phyloP scores from a whole-genome alignment of 2,113 vertebrate genomes.

The Dicentrarchus labrax region DNA sequence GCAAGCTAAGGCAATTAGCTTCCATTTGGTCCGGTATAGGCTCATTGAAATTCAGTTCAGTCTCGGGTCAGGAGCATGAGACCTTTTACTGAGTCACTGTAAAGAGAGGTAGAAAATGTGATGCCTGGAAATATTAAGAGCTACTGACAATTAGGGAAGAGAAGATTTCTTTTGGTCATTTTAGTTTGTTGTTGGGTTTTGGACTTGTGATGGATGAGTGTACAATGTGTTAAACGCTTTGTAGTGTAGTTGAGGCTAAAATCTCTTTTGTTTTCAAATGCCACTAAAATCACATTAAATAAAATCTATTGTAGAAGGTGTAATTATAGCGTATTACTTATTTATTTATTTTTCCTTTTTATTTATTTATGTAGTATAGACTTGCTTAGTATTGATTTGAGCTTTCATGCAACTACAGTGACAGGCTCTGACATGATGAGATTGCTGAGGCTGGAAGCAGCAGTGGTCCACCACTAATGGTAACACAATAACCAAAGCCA shows the following conservation, averaged over 20 bases:
- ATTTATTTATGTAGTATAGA: conserved; percentile 57
- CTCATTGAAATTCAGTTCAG: conserved; percentile 65
- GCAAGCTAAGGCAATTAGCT: conserved; percentile 39
- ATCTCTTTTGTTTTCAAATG: neutral
- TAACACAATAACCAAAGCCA: conserved; percentile 64
- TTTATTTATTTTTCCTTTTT: conserved; percentile 31
- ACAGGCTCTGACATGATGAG: conserved; percentile 44
- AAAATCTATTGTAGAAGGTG: conserved; percentile 22
- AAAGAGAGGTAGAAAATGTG: conserved; percentile 21
- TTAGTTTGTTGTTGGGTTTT: neutral
- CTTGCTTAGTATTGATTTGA: conserved; percentile 62
- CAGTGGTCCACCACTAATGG: conserved; percentile 51
- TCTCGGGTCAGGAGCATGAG: conserved; percentile 29
- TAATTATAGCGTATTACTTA: conserved; percentile 32
- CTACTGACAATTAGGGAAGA: neutral
- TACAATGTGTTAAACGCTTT: neutral
- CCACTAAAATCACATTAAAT: conserved; percentile 22
- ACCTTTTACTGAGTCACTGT: conserved; percentile 45
- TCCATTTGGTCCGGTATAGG: conserved; percentile 39
- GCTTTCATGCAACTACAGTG: conserved; percentile 40
- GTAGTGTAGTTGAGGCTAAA: accelerated
- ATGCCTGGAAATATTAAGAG: conserved; percentile 4
- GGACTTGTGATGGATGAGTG: neutral
- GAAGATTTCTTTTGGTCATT: neutral
- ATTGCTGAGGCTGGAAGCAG: conserved; percentile 45